Evolutionary conservation across 2,113 vertebrate species (phyloP).

Genomic region (Falco punctatus): DNA sequence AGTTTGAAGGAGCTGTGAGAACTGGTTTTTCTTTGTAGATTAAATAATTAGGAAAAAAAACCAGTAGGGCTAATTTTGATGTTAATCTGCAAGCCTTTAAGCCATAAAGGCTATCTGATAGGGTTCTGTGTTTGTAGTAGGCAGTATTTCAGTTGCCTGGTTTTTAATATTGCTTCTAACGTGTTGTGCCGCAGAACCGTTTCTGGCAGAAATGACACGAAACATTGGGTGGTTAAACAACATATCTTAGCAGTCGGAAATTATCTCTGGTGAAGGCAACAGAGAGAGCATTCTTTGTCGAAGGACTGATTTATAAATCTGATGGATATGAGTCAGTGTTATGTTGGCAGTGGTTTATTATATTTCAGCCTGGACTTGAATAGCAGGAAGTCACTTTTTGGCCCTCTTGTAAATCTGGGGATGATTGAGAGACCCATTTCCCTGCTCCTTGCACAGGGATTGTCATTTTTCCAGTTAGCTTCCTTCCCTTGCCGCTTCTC

Average conservation of each 20-base stretch:
- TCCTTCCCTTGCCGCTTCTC: slow-evolving; percentile 44
- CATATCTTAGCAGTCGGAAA: background rate
- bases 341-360: slow-evolving; percentile 54
- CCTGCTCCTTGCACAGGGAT: background rate
- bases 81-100: background rate
- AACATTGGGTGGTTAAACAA: background rate
- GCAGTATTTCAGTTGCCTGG: background rate
- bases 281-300: background rate
- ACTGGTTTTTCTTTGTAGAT: background rate
- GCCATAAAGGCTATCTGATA: background rate
- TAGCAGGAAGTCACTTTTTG: slow-evolving; percentile 65
- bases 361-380: slow-evolving; percentile 50
- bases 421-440: slow-evolving; percentile 56
- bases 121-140: background rate
- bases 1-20: background rate
- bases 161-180: background rate
- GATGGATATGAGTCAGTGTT: slow-evolving; percentile 68
- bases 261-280: background rate
- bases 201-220: background rate
- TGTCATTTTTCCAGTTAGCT: slow-evolving; percentile 26
- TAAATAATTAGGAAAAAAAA: background rate
- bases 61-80: background rate
- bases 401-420: slow-evolving; percentile 46
- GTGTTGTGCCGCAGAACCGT: background rate
- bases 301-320: slow-evolving; percentile 57